Conservation (phyloP, 2,888 invertebrate genomes). For the Temnothorax ravouxi region DNA sequence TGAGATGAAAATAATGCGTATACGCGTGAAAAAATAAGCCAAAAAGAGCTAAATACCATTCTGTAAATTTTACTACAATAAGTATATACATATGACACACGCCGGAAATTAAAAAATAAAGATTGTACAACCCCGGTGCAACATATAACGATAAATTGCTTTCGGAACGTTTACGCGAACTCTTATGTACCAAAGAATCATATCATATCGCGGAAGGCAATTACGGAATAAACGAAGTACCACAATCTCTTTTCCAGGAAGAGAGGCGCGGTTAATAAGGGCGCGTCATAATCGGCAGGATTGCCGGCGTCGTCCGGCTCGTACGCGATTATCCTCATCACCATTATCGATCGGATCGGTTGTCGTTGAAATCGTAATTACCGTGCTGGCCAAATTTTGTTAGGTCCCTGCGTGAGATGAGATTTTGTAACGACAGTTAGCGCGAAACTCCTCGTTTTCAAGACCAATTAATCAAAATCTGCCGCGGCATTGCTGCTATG, state of each 20-base stretch:
- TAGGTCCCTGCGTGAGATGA: constrained; percentile 11
- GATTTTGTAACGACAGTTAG: background rate
- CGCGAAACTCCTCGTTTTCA: background rate
- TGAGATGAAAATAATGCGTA: background rate
- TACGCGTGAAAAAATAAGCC: background rate
- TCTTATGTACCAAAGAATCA: constrained; percentile 11
- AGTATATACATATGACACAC: background rate
- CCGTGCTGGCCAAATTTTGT: constrained; percentile 30
- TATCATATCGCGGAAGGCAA: constrained; percentile 11
- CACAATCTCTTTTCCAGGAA: constrained; percentile 48
- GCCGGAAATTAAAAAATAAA: background rate
- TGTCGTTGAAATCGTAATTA: constrained; percentile 52
- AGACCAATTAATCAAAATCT: constrained; percentile 19
- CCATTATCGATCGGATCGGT: constrained; percentile 69
- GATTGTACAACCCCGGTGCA: background rate
- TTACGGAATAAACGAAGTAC: constrained; percentile 36
- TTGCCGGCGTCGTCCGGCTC: constrained; percentile 49
- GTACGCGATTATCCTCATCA: constrained; percentile 72
- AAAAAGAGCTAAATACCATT: background rate
- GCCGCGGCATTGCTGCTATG: background rate
- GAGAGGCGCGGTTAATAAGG: constrained; percentile 65
- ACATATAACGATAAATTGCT: background rate
- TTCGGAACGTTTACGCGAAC: background rate
- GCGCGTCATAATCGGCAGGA: constrained; percentile 69
- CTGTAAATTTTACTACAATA: background rate